Evolutionary conservation across 2,113 vertebrate species (phyloP), one percentile per base, ranked within the genome.

Genomic region (Neodontobutis hainanensis): DNA sequence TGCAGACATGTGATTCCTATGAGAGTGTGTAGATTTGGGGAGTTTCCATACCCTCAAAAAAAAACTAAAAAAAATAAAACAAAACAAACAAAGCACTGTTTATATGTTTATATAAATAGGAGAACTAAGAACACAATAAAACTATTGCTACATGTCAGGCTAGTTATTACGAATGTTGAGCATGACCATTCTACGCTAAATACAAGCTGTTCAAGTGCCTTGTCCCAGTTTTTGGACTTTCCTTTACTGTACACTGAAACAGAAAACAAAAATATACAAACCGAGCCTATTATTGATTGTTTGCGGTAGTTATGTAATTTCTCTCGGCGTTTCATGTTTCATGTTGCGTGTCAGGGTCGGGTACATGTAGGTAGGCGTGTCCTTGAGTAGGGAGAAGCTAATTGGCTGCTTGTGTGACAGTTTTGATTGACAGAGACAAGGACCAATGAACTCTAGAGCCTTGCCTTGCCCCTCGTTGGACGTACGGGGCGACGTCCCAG

Each of bases 1-100:
- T 73, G 71, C 74, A 74, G 73, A 87, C 90, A 90, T 84, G 81
- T 11, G 63, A 62, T 50, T 76, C 60, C 67, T 63, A 83, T 70
- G 65, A 61, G 75, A 43, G 66, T 55, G 14, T 51, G 69, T 70
- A 34, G 61, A 69, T 78, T 80, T 70, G 43, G 49, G 62, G 63
- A 53, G 57, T 60, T 73, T 82, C 50, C 63, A 73, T n/a, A 48
- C 64, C 36, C 19, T 27, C 19, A 27, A 27, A 27, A 27, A 27
- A 27, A 27, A 1, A n/a, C n/a, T n/a, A n/a, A n/a, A n/a, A n/a
- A n/a, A n/a, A n/a, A n/a, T n/a, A n/a, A n/a, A n/a, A n/a, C n/a
- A n/a, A n/a, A n/a, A n/a, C n/a, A n/a, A 27, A 27, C 19, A 27
- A 27, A 27, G 19, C 19, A 27, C 3, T 27, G 19, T 27, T 27